Evolutionary conservation across 2,888 invertebrate species (phyloP), one percentile per base, ranked within the genome.

Genomic region (Euplagia quadripunctaria): DNA sequence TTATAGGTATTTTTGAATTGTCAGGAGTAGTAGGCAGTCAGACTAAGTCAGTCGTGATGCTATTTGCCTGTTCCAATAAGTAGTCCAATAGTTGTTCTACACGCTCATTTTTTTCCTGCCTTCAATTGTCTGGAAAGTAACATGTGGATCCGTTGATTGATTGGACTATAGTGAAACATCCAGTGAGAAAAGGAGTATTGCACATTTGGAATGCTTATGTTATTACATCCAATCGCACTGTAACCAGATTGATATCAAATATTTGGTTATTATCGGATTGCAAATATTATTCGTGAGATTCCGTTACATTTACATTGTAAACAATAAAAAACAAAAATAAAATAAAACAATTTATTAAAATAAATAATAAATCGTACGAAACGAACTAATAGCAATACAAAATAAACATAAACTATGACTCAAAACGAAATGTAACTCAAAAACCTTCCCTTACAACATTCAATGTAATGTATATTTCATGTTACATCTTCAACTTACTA

Each of bases 261-360:
- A 31, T 31, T 31, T 31, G 31, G 31, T 31, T 31, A 12, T 20
- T 9, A 20, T n/a, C 17, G 17, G 52, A 31, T 31, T 31, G 31
- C 2, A 31, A 31, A 31, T 17, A 52, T 14, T 52, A 52, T 52
- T 16, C 17, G 1, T 55, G 6, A 55, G 20, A 31, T 31, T 6
- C 31, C 4, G 4, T 41, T 41, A 64, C 8, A 31, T n/a, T 61
- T 20, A 31, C 41, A 41, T 14, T 20, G 58, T 75, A 71, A 71
- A 76, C 46, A 74, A 77, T 79, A 79, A 67, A 79, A 82, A 68
- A 64, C 71, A 81, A 78, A 71, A 78, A 79, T 79, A 86, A 87
- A 89, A 88, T 89, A 90, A 90, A 90, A 87, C 87, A 86, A 85
- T 90, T 89, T 90, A 91, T 89, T 90, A 89, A 89, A 90, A 84